Base-by-base conservation (phyloP, 2,888 invertebrate species). In the Hirtodrosophila cameraria region DNA sequence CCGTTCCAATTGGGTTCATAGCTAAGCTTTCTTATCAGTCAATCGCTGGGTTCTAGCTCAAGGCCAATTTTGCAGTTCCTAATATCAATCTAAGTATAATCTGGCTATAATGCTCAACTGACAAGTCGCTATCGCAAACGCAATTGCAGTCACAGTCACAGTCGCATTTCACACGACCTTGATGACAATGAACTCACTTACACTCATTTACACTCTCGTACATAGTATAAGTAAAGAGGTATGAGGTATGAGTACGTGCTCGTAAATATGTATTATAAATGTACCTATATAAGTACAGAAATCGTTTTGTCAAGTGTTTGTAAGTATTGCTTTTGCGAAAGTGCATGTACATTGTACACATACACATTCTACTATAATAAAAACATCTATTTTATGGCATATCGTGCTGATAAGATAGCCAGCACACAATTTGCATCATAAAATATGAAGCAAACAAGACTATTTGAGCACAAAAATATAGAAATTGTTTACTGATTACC, bases 151-250 rank as follows among this genome's bases (percentile, higher is more conserved):
- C 25, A 16, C 35, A 27, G 36, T 54, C 54, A 50, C 41, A 38
- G 11, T 20, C 18, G 30, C 43, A 52, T 23, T 38, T 57, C 20
- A 12, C 39, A 28, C 78, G 73, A 75, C 81, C 79, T 79, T 81
- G 82, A 48, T 71, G 80, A 68, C 76, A 76, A 67, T 79, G 80
- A 80, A 80, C 82, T 66, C 62, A 30, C 16, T 36, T 31, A 50
- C 63, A 60, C 57, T 50, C 62, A 13, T 8, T 1, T 12, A n/a
- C 12, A 20, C 48, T 31, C 33, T n/a, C 15, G 23, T 5, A 23
- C 2, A 18, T 18, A 18, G 18, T 18, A 18, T 18, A 0, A 18
- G 18, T 18, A 18, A 4, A 0, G 18, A 18, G 18, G 18, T 4
- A 2, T 13, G 9, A 13, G 18, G 25, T 20, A 33, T 6, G n/a